Evolutionary conservation across 2,113 vertebrate species (phyloP).

Genomic region (Rhombomys opimus): DNA sequence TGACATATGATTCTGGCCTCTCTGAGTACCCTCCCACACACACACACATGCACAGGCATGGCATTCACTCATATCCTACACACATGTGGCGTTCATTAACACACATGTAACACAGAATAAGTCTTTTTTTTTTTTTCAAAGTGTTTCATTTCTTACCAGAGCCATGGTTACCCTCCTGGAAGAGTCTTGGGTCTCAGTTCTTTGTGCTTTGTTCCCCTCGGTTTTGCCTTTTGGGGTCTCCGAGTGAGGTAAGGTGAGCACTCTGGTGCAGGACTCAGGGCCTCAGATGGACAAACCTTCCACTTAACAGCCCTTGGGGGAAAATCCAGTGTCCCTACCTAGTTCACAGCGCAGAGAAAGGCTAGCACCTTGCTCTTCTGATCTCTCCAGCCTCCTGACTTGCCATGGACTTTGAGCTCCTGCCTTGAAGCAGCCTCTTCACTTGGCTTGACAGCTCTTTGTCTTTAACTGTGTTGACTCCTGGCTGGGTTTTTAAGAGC

Average conservation of each 20-base stretch:
- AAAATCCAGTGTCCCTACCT: not conserved
- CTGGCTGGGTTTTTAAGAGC: not conserved
- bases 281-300: not conserved
- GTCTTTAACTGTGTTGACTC: not conserved
- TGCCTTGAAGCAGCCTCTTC: not conserved
- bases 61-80: not conserved
- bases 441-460: not conserved
- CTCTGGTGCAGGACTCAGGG: not conserved
- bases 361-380: not conserved
- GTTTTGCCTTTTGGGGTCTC: not conserved
- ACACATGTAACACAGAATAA: not conserved
- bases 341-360: not conserved
- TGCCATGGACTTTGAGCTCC: not conserved
- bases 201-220: not conserved
- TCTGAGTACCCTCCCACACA: not conserved
- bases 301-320: not conserved
- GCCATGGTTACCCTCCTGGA: not conserved
- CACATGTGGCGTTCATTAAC: not conserved
- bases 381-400: not conserved
- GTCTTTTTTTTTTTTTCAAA: not conserved
- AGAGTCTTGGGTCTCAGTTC: not conserved
- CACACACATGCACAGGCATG: not conserved
- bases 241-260: not conserved
- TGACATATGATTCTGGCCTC: not conserved
- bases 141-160: constrained; percentile 39